A percentile compares a stretch with the other conserved stretches of the same genome.
Conservation (phyloP, 2,113 vertebrate genomes). For the Pipra filicauda region DNA sequence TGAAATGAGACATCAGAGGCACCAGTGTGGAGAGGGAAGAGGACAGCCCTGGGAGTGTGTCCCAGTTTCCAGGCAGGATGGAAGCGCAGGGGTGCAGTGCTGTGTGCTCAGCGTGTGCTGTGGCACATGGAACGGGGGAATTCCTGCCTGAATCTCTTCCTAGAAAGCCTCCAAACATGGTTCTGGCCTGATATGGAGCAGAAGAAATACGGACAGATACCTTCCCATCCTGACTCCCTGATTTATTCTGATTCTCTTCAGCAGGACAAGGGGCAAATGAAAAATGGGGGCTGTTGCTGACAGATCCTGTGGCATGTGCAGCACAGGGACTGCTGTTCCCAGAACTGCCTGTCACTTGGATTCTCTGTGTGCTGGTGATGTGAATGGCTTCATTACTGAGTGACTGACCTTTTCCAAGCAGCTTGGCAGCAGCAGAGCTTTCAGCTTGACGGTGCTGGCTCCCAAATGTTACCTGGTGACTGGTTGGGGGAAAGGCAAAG, state of each 20-base stretch:
- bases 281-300: background rate
- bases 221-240: background rate
- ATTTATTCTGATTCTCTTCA: background rate
- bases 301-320: background rate
- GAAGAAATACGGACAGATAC: background rate
- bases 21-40: background rate
- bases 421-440: conserved; percentile 1
- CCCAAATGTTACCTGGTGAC: background rate
- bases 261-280: background rate
- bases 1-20: background rate
- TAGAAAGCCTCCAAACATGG: background rate
- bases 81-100: background rate
- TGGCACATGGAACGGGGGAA: background rate
- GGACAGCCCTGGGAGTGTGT: background rate
- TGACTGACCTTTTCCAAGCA: background rate
- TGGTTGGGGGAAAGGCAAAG: background rate
- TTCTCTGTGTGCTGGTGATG: background rate
- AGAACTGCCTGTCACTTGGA: background rate
- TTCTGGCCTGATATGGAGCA: background rate
- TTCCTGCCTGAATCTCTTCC: background rate
- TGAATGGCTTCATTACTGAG: background rate
- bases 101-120: rapidly evolving
- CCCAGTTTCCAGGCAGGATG: background rate
- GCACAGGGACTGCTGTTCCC: rapidly evolving
- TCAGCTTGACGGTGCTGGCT: background rate